Base-by-base conservation (phyloP, 2,797 vertebrate species). In the Rhabdophis nuchalis region DNA sequence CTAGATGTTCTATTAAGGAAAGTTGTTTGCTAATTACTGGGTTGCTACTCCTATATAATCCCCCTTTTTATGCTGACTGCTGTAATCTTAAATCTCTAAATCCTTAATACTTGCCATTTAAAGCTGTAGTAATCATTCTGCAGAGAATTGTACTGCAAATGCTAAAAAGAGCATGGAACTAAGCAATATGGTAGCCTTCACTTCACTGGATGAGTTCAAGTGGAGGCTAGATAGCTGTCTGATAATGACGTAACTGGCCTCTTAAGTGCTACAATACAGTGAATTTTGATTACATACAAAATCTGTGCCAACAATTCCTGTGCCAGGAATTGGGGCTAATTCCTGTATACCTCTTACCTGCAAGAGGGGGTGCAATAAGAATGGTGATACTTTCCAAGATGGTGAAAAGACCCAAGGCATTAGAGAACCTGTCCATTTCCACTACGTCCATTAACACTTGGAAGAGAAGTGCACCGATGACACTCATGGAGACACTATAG, bases 391-490 rank as follows among this genome's bases (percentile, higher is more conserved):
- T 98, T 95, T 98, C 98, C 96, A 99, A 98, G 97, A 99, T 92
- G 0, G 98, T 98, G 91, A 99, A 98, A 95, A 99, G 98, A 60
- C 99, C 99, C 50, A 99, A 98, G 29, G 99, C 98, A 0, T 98
- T 98, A 14, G 98, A 98, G 95, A 99, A 99, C 92, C 97, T 97
- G 23, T 97, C 98, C 98, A 99, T 99, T 85, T 99, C 98, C 92
- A 99, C 98, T 0, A 97, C 97, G 5, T 99, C 98, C 99, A 99
- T 99, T 93, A 99, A 97, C 88, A 99, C 99, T 46, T 99, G 99
- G 96, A 98, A 99, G 94, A 97, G 82, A 90, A 99, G 98, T 0
- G 99, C 98, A 8, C 99, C 99, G 0, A 98, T 90, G 50, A 98
- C 97, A 0, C 99, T 99, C 98, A 99, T 99, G 95, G 98, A 98